These are phyloP conservation scores for Centropus bengalensis DNA, from an alignment of 2,113 vertebrate genomes.

Conservation along the genomic window DNA sequence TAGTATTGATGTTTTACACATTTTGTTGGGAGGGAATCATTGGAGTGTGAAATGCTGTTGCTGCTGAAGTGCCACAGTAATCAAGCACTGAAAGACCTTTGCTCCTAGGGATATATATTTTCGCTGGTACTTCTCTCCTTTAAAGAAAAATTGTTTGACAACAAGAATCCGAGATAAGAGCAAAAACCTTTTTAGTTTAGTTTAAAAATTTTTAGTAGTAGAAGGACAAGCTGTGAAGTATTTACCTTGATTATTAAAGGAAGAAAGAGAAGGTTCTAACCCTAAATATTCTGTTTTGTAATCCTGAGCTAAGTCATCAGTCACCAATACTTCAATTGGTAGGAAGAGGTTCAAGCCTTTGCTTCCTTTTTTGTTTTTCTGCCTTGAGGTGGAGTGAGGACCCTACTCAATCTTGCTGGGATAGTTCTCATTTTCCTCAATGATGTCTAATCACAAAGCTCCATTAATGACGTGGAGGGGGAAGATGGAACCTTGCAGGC, in stretches of 20 bases:
- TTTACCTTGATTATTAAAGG: neutral
- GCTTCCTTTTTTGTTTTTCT: neutral
- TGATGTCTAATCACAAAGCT: rapidly evolving
- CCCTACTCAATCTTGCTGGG: neutral
- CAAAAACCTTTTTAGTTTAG: neutral
- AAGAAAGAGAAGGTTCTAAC: neutral
- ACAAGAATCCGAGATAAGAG: neutral
- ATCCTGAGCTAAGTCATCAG: neutral
- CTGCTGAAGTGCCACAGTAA: neutral
- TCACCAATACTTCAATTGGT: neutral
- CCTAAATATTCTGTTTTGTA: neutral
- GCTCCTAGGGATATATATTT: neutral
- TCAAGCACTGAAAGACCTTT: neutral
- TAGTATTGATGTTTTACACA: neutral
- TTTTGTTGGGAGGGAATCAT: neutral
- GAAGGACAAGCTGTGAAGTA: neutral
- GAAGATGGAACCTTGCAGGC: neutral
- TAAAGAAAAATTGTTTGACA: neutral
- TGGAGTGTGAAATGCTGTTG: neutral
- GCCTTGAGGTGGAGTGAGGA: neutral
- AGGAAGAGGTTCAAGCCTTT: neutral
- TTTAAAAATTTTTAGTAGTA: neutral
- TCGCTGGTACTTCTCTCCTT: neutral
- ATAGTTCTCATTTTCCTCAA: neutral
- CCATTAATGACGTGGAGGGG: rapidly evolving